Evolutionary conservation across 2,888 invertebrate species (phyloP).

Genomic region (Catonia carolina): DNA sequence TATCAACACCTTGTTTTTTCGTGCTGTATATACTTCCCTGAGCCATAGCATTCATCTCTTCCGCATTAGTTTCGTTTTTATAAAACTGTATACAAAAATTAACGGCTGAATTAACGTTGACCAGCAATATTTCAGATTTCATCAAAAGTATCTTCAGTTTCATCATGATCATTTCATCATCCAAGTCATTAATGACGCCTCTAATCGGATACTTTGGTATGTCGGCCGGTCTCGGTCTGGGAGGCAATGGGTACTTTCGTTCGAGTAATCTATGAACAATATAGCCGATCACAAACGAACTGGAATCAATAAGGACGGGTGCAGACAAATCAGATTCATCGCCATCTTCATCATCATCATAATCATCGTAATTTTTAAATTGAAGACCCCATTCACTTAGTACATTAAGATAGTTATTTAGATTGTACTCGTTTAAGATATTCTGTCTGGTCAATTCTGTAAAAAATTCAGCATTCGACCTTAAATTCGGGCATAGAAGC

Average conservation of each 20-base stretch:
- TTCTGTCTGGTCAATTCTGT: conserved; percentile 50
- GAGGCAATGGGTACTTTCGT: conserved; percentile 46
- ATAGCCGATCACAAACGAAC: conserved; percentile 47
- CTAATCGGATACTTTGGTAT: conserved; percentile 44
- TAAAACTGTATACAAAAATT: conserved; percentile 49
- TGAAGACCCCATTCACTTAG: conserved; percentile 51
- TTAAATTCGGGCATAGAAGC: neutral
- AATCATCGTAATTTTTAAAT: too few relatives aligned
- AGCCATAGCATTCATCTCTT: conserved; percentile 6
- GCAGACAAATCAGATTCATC: conserved; percentile 39
- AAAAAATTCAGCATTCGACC: conserved; percentile 44
- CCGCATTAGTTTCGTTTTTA: conserved; percentile 19
- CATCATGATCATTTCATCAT: conserved; percentile 43
- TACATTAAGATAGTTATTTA: conserved; percentile 51
- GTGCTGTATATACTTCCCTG: conserved; percentile 1
- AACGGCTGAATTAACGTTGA: conserved; percentile 49
- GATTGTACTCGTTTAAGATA: conserved; percentile 49
- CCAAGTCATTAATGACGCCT: conserved; percentile 45
- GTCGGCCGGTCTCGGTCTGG: conserved; percentile 41
- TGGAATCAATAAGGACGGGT: conserved; percentile 39
- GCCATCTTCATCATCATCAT: too few relatives aligned
- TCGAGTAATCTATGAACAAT: conserved; percentile 49
- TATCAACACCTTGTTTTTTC: conserved; percentile 25
- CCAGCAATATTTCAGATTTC: conserved; percentile 43
- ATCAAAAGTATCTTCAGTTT: conserved; percentile 46